phyloP scores from a whole-genome alignment of 2,113 vertebrate genomes.

The Isurus oxyrinchus region DNA sequence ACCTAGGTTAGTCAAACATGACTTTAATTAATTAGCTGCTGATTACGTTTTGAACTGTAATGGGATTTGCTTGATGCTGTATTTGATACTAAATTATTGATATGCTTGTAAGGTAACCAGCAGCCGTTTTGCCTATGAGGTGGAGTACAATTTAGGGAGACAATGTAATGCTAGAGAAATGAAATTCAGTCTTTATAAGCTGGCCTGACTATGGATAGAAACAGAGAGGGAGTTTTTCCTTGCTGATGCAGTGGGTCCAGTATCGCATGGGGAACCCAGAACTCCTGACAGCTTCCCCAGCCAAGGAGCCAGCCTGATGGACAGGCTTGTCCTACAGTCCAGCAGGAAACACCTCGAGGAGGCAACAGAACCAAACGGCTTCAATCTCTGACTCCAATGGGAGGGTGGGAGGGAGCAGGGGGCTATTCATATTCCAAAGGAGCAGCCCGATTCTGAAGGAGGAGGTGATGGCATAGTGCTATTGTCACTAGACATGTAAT shows the following conservation, averaged over 20 bases:
- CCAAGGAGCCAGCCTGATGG: not conserved
- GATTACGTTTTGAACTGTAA: conserved; percentile 21
- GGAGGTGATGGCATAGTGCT: too few species aligned
- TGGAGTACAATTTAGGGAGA: not conserved
- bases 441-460: not conserved
- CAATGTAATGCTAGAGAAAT: not conserved
- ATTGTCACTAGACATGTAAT: too few species aligned
- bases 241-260: not conserved
- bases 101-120: not conserved
- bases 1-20: conserved; percentile 23
- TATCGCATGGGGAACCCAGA: not conserved
- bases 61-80: not conserved
- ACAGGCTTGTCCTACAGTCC: not conserved
- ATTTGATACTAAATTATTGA: not conserved
- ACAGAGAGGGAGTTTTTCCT: not conserved
- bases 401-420: too few species aligned
- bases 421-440: not conserved
- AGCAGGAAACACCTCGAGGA: not conserved
- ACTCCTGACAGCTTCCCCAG: not conserved
- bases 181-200: not conserved
- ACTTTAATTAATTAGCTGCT: conserved; percentile 30
- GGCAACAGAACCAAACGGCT: not conserved
- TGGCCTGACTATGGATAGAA: too few species aligned
- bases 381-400: not conserved
- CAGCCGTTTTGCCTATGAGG: not conserved